Evolutionary conservation across 2,888 invertebrate species (phyloP), one percentile per base, ranked within the genome.

Genomic region (Epiblema foenella): DNA sequence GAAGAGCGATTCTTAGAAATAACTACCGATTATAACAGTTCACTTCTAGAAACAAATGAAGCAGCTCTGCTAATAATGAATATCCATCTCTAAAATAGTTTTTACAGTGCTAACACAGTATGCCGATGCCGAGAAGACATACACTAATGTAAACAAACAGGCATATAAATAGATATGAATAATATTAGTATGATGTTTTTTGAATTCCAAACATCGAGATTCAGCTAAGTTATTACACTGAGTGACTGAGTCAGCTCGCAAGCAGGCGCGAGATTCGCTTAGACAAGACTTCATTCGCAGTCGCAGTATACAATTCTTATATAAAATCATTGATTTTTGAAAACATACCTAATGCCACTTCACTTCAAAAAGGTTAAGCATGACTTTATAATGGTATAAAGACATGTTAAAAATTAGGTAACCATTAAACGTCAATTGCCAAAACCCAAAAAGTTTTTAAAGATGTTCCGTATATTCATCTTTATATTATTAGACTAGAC

Each of bases 181-280:
- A 67, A 67, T 64, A 68, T 57, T 57, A 58, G 33, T 58, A 68
- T 68, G 17, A 49, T 66, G 54, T 76, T 68, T 77, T 77, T 77
- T 76, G 76, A 79, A 78, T 76, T 77, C 77, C 75, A 75, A 75
- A 78, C 79, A 80, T 81, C 77, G 82, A 84, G 85, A 88, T 84
- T n/a, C 84, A 82, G 76, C 81, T 81, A 81, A 82, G 81, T 81
- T 80, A 87, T 87, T 87, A 89, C 84, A 88, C 85, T 83, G 86
- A 88, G 82, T 33, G 33, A 33, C 9, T 33, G 33, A 84, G 4
- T 15, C 42, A 15, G 15, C 0, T 42, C 1, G 15, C 15, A 15
- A 42, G 42, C 2, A 42, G 15, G 42, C 15, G 42, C 3, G 15
- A 42, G 33, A 33, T 5, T 24, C 2, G 24, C 4, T 42, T 42